These are phyloP conservation scores for Limnephilus auricula DNA, from an alignment of 2,888 invertebrate species.

Conservation along the genomic window DNA sequence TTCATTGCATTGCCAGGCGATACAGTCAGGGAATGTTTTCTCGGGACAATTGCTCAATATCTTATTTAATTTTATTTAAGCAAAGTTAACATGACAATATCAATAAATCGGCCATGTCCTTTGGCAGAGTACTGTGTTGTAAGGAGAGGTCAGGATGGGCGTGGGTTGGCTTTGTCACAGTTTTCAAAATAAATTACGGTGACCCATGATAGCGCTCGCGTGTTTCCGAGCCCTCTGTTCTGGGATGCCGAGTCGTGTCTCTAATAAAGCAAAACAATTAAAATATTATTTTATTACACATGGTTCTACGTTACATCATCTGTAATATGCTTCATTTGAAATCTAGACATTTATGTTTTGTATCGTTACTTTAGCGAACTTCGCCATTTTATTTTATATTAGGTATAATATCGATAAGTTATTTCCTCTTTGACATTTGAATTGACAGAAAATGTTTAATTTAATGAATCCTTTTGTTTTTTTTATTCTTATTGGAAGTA, in stretches of 20 bases:
- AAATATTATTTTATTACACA: conserved; percentile 8
- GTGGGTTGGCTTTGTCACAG: conserved; percentile 39
- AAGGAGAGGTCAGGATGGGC: conserved; percentile 18
- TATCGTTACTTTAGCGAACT: background rate
- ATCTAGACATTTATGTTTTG: background rate
- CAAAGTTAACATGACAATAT: conserved; percentile 36
- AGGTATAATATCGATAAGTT: too few relatives aligned
- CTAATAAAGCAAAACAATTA: conserved; percentile 16
- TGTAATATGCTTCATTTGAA: background rate
- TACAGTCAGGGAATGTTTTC: background rate
- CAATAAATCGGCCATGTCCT: conserved; percentile 41
- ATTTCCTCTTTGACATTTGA: too few relatives aligned
- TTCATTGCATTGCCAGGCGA: background rate
- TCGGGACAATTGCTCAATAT: conserved; percentile 35
- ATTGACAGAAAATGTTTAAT: too few relatives aligned
- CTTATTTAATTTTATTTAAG: conserved; percentile 39
- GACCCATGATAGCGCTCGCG: conserved; percentile 20
- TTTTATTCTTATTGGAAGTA: too few relatives aligned
- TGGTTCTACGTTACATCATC: background rate
- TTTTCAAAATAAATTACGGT: conserved; percentile 31
- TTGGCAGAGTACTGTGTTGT: conserved; percentile 28
- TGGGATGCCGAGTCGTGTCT: conserved; percentile 16
- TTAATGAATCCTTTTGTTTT: too few relatives aligned
- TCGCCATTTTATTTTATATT: background rate
- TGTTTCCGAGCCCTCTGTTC: conserved; percentile 16